phyloP scores from a whole-genome alignment of 1,140 invertebrate genomes.

The Popillia japonica region DNA sequence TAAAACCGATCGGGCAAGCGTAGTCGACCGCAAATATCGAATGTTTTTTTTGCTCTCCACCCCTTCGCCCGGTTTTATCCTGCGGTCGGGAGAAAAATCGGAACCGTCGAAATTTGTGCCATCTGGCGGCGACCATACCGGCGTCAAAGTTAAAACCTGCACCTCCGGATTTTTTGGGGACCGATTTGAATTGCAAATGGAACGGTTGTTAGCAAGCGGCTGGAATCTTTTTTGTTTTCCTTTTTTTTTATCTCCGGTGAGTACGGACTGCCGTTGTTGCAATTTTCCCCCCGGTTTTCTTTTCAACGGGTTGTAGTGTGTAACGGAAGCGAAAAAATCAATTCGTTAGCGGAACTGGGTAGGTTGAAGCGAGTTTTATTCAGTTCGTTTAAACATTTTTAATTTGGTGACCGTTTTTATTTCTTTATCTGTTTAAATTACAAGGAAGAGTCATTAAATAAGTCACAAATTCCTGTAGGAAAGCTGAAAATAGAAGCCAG shows the following conservation, averaged over 20 bases:
- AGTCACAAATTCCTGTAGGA: too few species aligned
- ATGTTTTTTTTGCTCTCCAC: not conserved
- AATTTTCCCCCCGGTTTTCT: not conserved
- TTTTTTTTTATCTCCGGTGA: not conserved
- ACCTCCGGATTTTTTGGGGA: not conserved
- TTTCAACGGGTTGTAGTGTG: not conserved
- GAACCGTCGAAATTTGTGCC: slow-evolving; percentile 2
- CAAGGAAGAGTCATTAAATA: too few species aligned
- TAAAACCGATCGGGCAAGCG: not conserved
- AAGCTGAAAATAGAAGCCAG: too few species aligned
- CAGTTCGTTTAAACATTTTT: too few species aligned
- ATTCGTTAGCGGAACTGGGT: too few species aligned
- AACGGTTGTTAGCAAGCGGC: not conserved
- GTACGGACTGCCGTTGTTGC: not conserved
- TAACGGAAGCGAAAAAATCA: not conserved
- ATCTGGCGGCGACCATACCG: slow-evolving; percentile 2
- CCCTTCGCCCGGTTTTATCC: not conserved
- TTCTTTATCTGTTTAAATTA: too few species aligned
- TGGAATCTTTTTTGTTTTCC: not conserved
- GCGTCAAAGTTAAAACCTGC: slow-evolving; percentile 3
- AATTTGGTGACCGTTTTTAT: too few species aligned
- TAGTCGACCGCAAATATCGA: slow-evolving; percentile 12
- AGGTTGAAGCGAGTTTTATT: too few species aligned
- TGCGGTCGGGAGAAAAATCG: not conserved
- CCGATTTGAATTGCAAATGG: slow-evolving; percentile 27